Base-by-base conservation (phyloP, 2,888 invertebrate species). In the Himalopsyche anomala region DNA sequence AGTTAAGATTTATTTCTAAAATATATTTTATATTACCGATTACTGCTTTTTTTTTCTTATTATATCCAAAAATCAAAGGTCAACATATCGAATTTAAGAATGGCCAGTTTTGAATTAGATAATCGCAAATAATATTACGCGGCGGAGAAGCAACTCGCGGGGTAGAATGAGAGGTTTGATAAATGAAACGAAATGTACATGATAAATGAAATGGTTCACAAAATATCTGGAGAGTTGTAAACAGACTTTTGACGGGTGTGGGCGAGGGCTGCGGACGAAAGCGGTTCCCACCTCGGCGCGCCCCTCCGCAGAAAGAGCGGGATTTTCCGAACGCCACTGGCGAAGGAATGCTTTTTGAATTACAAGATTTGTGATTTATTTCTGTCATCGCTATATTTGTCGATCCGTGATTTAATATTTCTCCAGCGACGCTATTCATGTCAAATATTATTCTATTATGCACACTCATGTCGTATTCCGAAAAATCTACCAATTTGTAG, bases 121-220 rank as follows among this genome's bases (percentile, higher is more conserved):
- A 28, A 80, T 80, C 40, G 42, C 80, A 62, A 84, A 84, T 81
- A 84, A 62, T 84, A 84, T 81, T 51, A 19, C 54, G 6, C n/a
- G 2, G 51, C 6, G 36, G 42, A 69, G 85, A 42, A 82, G 82
- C 40, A 56, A 84, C 80, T 81, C n/a, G 80, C 82, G 82, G 40
- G 81, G 74, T 51, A 42, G 62, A 84, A 45, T 40, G 74, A 36
- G 82, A 82, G 80, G 84, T 45, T 83, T 87, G 87, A 87, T 86
- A 87, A 87, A 87, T 87, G 87, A 87, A 87, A 86, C 87, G 84
- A 83, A 86, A 87, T 87, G 87, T 87, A 84, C 84, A 86, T 87
- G 87, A 87, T 87, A 86, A 87, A 87, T 87, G 87, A 87, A 87
- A 85, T 80, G 86, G 87, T 86, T 84, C 87, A 82, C 86, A 81